A percentile compares a stretch with the other conserved stretches of the same genome.
phyloP scores from a whole-genome alignment of 2,888 invertebrate genomes.

The Dynastes maya region DNA sequence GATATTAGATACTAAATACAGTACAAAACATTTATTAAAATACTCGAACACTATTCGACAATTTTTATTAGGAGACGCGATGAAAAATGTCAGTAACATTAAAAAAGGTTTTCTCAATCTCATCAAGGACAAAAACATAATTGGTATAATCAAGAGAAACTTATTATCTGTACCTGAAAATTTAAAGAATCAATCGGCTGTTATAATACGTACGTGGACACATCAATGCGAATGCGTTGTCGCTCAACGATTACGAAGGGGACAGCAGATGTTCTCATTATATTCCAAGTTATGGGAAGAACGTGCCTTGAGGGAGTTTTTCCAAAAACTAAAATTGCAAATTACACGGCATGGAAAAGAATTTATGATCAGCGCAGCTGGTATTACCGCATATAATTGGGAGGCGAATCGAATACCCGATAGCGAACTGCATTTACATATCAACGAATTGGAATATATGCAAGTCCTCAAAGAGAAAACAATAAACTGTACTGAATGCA shows the following conservation, averaged over 20 bases:
- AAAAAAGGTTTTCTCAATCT: conserved; percentile 56
- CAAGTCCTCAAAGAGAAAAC: conserved; percentile 73
- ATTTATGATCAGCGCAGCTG: conserved; percentile 74
- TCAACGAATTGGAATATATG: conserved; percentile 75
- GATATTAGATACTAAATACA: conserved; percentile 55
- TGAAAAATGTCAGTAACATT: conserved; percentile 55
- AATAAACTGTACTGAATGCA: conserved; percentile 72
- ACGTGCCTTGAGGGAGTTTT: conserved; percentile 73
- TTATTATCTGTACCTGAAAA: conserved; percentile 58
- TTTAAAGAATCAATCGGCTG: conserved; percentile 71
- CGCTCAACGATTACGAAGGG: conserved; percentile 76
- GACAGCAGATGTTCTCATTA: conserved; percentile 77
- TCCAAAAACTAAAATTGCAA: conserved; percentile 70
- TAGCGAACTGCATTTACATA: conserved; percentile 73
- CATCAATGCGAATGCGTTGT: conserved; percentile 74
- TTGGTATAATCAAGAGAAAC: conserved; percentile 45
- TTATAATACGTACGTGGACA: conserved; percentile 72
- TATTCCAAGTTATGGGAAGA: conserved; percentile 79
- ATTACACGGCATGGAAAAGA: conserved; percentile 72
- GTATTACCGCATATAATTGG: conserved; percentile 76
- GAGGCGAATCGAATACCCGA: conserved; percentile 75
- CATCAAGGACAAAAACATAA: conserved; percentile 56
- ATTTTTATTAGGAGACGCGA: conserved; percentile 56
- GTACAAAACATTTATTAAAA: conserved; percentile 54
- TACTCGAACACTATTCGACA: conserved; percentile 60